phyloP scores from a whole-genome alignment of 2,888 invertebrate species.

The Scaptomyza polygonia region DNA sequence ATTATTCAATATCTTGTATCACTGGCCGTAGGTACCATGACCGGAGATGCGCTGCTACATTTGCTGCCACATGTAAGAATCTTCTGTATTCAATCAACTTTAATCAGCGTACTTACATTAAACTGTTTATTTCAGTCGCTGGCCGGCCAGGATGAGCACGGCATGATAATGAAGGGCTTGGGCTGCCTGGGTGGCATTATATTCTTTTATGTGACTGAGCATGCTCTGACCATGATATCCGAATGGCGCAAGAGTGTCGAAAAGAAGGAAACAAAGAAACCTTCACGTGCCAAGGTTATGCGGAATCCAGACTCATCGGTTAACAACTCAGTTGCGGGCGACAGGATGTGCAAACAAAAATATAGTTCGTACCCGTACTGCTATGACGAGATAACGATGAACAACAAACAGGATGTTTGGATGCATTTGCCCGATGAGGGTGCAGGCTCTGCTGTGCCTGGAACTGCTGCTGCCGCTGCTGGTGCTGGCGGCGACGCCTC shows the following conservation, averaged over 20 bases:
- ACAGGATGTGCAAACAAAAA: slow-evolving; percentile 92
- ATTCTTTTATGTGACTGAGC: slow-evolving; percentile 95
- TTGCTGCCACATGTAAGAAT: slow-evolving; percentile 92
- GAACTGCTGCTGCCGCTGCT: slow-evolving; percentile 51
- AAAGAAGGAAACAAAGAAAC: slow-evolving; percentile 87
- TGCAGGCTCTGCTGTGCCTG: slow-evolving; percentile 2
- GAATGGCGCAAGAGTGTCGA: slow-evolving; percentile 92
- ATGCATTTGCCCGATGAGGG: slow-evolving; percentile 80
- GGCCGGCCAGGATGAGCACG: slow-evolving; percentile 85
- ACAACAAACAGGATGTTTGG: slow-evolving; percentile 88
- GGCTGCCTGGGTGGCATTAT: slow-evolving; percentile 90
- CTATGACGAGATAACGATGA: slow-evolving; percentile 92
- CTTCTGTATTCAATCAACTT: background rate
- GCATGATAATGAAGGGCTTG: slow-evolving; percentile 94
- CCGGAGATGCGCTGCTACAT: slow-evolving; percentile 96
- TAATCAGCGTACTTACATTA: background rate
- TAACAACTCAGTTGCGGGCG: slow-evolving; percentile 83
- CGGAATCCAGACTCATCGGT: slow-evolving; percentile 86
- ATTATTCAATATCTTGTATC: slow-evolving; percentile 96
- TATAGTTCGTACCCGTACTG: slow-evolving; percentile 95
- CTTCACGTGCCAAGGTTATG: slow-evolving; percentile 88
- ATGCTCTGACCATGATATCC: slow-evolving; percentile 90
- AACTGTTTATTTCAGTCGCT: slow-evolving; percentile 66
- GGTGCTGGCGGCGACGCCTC: slow-evolving; percentile 69
- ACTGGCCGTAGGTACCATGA: slow-evolving; percentile 94